phyloP scores from a whole-genome alignment of 2,797 vertebrate species.

The Halcyon smyrnensis region DNA sequence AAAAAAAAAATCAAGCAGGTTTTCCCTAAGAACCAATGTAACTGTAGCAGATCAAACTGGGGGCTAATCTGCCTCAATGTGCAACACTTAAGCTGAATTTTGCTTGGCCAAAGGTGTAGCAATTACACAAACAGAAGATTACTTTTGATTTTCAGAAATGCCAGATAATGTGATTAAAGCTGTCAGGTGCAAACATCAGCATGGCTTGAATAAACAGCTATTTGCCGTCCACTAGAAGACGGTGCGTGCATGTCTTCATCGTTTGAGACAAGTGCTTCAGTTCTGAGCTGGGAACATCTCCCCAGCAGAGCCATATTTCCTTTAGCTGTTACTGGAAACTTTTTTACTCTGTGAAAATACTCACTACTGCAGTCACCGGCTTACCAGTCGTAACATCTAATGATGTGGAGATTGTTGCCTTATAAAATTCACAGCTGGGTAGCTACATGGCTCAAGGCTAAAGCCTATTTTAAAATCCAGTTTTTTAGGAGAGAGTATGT shows the following conservation, averaged over 20 bases:
- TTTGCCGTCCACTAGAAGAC: background rate
- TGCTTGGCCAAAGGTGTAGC: background rate
- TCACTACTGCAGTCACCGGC: constrained; percentile 57
- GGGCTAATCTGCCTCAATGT: background rate
- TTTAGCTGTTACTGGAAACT: constrained; percentile 63
- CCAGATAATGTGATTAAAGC: background rate
- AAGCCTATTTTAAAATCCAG: constrained; percentile 78
- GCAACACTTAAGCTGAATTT: background rate
- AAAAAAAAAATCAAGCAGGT: background rate
- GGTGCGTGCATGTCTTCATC: background rate
- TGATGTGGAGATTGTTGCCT: constrained; percentile 81
- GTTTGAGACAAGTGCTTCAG: background rate
- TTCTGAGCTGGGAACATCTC: background rate
- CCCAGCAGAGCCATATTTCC: background rate
- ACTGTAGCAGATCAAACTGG: background rate
- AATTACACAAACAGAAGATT: background rate
- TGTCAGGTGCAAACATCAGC: background rate
- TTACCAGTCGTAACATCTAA: constrained; percentile 82
- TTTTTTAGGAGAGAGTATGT: constrained; percentile 68
- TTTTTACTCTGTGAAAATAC: constrained; percentile 66
- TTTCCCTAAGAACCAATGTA: background rate
- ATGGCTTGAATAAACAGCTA: background rate
- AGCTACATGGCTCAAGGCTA: constrained; percentile 86
- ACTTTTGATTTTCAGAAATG: background rate
- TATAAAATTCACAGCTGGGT: constrained; percentile 86